Evolutionary conservation across 64 coral and sea anemone genomes (phyloP).

Genomic region (Actinia equina): DNA sequence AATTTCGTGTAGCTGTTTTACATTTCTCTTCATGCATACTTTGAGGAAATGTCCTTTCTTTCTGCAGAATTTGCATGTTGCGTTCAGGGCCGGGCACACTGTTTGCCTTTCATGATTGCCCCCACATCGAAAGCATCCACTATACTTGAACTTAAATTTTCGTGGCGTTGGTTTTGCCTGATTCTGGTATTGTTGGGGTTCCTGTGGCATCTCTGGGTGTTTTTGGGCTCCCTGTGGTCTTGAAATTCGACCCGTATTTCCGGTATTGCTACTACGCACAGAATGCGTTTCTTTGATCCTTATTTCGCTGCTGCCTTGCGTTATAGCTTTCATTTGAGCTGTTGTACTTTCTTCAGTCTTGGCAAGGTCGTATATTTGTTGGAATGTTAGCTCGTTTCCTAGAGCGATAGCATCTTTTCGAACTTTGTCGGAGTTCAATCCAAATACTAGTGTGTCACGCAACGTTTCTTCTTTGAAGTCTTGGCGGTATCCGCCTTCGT

Average conservation of each 20-base stretch:
- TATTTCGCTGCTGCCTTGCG: neutral
- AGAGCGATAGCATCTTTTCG: conserved; percentile 46
- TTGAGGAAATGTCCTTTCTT: conserved; percentile 39
- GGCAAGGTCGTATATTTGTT: conserved; percentile 49
- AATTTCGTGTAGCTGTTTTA: conserved; percentile 38
- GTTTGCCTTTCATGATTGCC: conserved; percentile 4
- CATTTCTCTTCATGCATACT: conserved; percentile 22
- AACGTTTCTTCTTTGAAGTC: conserved; percentile 37
- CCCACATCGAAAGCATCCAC: conserved; percentile 11
- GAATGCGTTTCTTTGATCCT: neutral
- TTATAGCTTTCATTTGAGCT: conserved; percentile 15
- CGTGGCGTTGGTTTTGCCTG: neutral
- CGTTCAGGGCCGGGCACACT: neutral
- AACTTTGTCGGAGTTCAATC: conserved; percentile 47
- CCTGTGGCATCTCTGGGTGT: neutral
- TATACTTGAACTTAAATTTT: conserved; percentile 9
- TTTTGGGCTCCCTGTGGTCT: neutral
- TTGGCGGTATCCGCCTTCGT: conserved; percentile 9
- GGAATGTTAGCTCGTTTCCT: conserved; percentile 46
- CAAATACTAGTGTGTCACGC: conserved; percentile 33
- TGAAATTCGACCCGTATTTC: too few relatives aligned
- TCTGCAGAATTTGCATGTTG: conserved; percentile 33
- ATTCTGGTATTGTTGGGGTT: neutral
- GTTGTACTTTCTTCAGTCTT: conserved; percentile 40
- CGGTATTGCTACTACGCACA: neutral